Evolutionary conservation across 2,113 vertebrate genomes (phyloP).

Genomic region (Sphaerodactylus townsendi): DNA sequence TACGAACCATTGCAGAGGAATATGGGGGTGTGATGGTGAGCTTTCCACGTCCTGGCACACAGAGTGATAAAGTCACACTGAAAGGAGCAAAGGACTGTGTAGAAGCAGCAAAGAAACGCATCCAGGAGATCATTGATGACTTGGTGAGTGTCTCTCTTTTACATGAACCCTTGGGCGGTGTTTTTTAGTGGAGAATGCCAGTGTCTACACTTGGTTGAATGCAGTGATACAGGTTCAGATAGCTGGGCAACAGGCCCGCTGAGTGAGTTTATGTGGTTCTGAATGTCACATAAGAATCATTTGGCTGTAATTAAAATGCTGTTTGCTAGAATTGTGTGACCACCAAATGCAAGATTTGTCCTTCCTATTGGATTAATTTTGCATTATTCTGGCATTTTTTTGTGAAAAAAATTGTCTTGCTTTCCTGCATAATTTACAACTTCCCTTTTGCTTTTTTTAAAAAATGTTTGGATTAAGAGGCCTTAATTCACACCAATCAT

Average conservation of each 20-base stretch:
- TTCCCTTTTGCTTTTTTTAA: background rate
- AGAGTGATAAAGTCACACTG: slow-evolving; percentile 92
- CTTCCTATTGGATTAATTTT: background rate
- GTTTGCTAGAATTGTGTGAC: background rate
- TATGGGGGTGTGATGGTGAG: slow-evolving; percentile 97
- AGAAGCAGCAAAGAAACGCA: slow-evolving; percentile 95
- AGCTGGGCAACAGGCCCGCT: background rate
- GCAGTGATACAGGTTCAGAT: background rate
- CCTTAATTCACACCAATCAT: no score
- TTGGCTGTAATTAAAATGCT: background rate
- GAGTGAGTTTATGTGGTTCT: background rate
- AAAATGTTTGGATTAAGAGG: background rate
- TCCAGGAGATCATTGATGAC: slow-evolving; percentile 94
- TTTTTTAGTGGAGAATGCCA: background rate
- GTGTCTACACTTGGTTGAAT: background rate
- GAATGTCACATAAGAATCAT: background rate
- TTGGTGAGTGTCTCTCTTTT: slow-evolving; percentile 75
- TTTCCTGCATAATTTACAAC: background rate
- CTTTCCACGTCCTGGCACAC: slow-evolving; percentile 90
- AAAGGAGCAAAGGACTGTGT: slow-evolving; percentile 98
- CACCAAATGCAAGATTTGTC: background rate
- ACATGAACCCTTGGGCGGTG: background rate
- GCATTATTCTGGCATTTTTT: background rate
- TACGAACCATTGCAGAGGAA: slow-evolving; percentile 93
- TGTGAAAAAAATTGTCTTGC: no score